phyloP scores from a whole-genome alignment of 2,888 invertebrate genomes.

The Eupithecia centaureata region DNA sequence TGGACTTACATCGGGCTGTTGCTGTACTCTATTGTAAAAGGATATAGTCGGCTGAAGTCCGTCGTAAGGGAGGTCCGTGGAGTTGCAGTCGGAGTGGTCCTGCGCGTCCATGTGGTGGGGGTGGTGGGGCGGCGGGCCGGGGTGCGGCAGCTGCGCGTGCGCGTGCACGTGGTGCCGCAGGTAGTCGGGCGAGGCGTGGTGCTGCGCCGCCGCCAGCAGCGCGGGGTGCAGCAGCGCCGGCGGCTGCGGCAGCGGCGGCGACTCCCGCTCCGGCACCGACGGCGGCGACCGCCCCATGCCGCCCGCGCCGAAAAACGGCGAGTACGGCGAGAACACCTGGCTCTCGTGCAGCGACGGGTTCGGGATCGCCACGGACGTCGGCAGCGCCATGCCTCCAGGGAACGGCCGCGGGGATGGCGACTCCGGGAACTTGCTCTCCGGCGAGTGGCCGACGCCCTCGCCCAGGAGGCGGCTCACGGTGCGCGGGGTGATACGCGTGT shows the following conservation, averaged over 20 bases:
- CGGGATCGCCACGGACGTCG: slow-evolving; percentile 98
- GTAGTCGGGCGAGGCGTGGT: slow-evolving; percentile 93
- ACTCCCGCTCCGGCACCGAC: slow-evolving; percentile 89
- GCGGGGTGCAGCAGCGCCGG: slow-evolving; percentile 94
- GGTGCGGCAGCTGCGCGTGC: slow-evolving; percentile 89
- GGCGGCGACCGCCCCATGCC: slow-evolving; percentile 83
- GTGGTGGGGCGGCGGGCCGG: slow-evolving; percentile 88
- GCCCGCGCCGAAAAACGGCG: slow-evolving; percentile 92
- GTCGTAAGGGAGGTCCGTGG: slow-evolving; percentile 95
- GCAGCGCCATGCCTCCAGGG: slow-evolving; percentile 94
- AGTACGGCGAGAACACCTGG: slow-evolving; percentile 96
- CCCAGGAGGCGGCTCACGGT: slow-evolving; percentile 94
- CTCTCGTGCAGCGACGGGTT: slow-evolving; percentile 98
- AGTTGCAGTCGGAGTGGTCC: slow-evolving; percentile 96
- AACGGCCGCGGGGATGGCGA: slow-evolving; percentile 90
- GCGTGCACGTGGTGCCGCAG: slow-evolving; percentile 83
- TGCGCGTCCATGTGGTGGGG: slow-evolving; percentile 93
- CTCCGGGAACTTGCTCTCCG: slow-evolving; percentile 84
- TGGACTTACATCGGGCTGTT: slow-evolving; percentile 39
- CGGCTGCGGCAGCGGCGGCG: slow-evolving; percentile 93
- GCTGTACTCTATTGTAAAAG: slow-evolving; percentile 86
- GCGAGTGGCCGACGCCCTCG: slow-evolving; percentile 90
- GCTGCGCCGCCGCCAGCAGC: slow-evolving; percentile 91
- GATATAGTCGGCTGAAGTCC: slow-evolving; percentile 98
- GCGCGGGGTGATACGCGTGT: slow-evolving; percentile 95